Evolutionary conservation across 2,797 vertebrate species (phyloP), one percentile per base, ranked within the genome.

Genomic region (Sebastes glaucus): DNA sequence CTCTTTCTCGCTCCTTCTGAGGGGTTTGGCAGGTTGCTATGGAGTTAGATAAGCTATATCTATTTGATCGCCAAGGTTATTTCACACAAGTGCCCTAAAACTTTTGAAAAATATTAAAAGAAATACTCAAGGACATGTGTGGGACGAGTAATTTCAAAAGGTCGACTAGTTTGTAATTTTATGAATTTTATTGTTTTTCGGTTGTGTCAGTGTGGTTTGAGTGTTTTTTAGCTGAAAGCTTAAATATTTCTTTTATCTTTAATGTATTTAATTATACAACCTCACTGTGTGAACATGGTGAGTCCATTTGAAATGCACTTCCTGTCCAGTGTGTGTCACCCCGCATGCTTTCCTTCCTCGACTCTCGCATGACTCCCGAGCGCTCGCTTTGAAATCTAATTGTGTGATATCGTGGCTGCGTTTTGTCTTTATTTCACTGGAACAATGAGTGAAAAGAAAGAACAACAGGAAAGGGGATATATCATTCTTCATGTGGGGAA

Each of bases 381-480:
- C 32, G 70, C 72, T 82, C 62, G 75, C 86, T 89, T 92, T 92
- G 88, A 88, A 93, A 93, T 85, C 77, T 73, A 87, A 90, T 84
- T 92, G 77, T 82, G 81, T 73, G 80, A 82, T 80, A 90, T 77
- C 82, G 88, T 80, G 72, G 75, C 77, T 42, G 22, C 78, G 57
- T 88, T 90, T 76, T 71, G 82, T 88, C 81, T 86, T 85, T 69
- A 83, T 89, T 91, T 82, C 71, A 49, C 69, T 32, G 78, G 81
- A 88, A 93, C 92, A 94, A 91, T 92, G 87, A 86, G 57, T 49
- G 52, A 82, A 88, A 86, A 84, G 88, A 88, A 85, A 75, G 81
- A 89, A 89, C 88, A 88, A 90, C 83, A 90, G 89, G 87, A 89
- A 90, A 85, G 46, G 76, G 89, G 93, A 94, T 88, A 87, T 87